A percentile compares a stretch with the other conserved stretches of the same genome.
Conservation (phyloP, 37 sponge, comb jelly and placozoan genomes). For the Dysidea cf. avara region DNA sequence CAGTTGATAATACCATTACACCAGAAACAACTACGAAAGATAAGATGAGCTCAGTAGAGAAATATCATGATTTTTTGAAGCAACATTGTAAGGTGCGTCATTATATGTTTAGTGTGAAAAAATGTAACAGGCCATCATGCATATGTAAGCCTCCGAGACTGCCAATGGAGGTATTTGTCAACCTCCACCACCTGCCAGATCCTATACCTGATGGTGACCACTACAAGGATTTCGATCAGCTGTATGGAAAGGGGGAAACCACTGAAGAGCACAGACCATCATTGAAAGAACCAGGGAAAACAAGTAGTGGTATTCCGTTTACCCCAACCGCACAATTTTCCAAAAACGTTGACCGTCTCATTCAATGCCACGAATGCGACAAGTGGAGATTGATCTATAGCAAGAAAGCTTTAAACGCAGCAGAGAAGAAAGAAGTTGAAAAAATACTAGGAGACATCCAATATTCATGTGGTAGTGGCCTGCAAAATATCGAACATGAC, state of each 20-base stretch:
- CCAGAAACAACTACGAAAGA: conserved; percentile 15
- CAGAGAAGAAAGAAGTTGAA: neutral
- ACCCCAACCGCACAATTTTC: conserved; percentile 27
- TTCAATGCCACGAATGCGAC: conserved; percentile 29
- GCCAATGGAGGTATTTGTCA: conserved; percentile 3
- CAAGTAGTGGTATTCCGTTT: conserved; percentile 26
- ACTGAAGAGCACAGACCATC: conserved; percentile 27
- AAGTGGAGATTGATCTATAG: conserved; percentile 25
- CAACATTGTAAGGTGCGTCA: conserved; percentile 27
- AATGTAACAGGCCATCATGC: conserved; percentile 3
- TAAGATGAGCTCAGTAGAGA: neutral
- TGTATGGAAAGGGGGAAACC: conserved; percentile 23
- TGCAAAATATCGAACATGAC: neutral
- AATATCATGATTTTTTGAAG: conserved; percentile 2
- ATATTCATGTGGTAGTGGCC: no score
- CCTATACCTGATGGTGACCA: conserved; percentile 26
- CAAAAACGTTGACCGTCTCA: conserved; percentile 31
- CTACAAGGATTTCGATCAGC: conserved; percentile 7
- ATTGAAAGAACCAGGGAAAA: neutral
- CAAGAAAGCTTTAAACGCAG: conserved; percentile 2
- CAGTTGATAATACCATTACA: conserved; percentile 2
- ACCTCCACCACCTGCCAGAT: conserved; percentile 41
- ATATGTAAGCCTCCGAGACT: conserved; percentile 31
- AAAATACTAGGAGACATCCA: neutral
- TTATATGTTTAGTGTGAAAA: conserved; percentile 35